Conservation (phyloP, 1,140 invertebrate species). For the Chlorops oryzae region DNA sequence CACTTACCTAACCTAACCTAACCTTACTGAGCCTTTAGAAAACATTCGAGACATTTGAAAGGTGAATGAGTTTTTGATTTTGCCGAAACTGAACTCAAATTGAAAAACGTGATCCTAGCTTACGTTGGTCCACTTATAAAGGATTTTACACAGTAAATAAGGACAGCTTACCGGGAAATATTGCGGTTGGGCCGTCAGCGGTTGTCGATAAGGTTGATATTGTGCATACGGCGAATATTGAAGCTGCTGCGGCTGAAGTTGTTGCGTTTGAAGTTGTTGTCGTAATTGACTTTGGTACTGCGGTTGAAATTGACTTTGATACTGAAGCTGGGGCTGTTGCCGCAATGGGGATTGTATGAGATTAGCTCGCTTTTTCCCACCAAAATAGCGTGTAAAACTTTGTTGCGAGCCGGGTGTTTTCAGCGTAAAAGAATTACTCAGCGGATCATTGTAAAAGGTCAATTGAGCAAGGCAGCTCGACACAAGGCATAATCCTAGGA, state of each 20-base stretch:
- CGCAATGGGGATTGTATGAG: constrained; percentile 11
- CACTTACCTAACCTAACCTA: too few species aligned
- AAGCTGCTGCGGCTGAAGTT: constrained; percentile 1
- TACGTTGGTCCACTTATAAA: too few species aligned
- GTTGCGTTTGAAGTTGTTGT: constrained; percentile 14
- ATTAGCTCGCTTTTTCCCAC: constrained; percentile 16
- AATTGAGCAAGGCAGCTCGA: constrained; percentile 31
- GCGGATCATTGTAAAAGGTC: constrained; percentile 38
- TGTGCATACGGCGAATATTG: constrained; percentile 3
- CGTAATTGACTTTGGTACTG: constrained; percentile 17
- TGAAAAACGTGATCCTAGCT: too few species aligned
- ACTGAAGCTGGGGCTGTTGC: constrained; percentile 12
- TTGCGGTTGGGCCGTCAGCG: constrained; percentile 14
- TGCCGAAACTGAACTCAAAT: too few species aligned
- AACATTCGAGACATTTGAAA: too few species aligned
- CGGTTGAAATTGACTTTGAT: constrained; percentile 12
- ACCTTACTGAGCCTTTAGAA: too few species aligned
- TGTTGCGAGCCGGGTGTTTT: constrained; percentile 41
- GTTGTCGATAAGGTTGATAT: neutral
- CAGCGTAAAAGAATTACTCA: constrained; percentile 41
- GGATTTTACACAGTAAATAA: too few species aligned
- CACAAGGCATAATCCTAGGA: constrained; percentile 17
- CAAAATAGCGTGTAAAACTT: constrained; percentile 39
- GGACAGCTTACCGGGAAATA: too few species aligned
- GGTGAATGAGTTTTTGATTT: too few species aligned